Base-by-base conservation (phyloP, 2,797 vertebrate genomes). In the Leptoclinus maculatus region DNA sequence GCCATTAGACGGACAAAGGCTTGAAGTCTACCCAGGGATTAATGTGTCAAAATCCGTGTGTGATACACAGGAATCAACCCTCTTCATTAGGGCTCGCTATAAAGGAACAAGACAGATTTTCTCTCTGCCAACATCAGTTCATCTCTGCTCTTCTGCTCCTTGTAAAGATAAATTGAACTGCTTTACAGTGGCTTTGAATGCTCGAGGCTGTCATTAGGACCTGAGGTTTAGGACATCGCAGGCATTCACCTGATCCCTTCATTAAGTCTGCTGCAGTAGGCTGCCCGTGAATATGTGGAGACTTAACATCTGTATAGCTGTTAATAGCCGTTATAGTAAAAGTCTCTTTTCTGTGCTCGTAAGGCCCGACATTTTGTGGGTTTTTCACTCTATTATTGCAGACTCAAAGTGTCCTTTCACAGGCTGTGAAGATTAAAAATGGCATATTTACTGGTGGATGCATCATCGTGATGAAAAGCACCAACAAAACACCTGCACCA, bases 1-100 rank as follows among this genome's bases (percentile, higher is more conserved):
- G 92, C 93, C 91, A 93, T 95, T 94, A 95, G 90, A 93, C 57
- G 76, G 91, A 94, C 91, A 92, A 91, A 93, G 85, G 82, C 88
- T 91, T 83, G 84, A 91, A 90, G 89, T 88, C 90, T 83, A 84
- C 89, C 91, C 80, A 74, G 82, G 88, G 83, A 88, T 89, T 91
- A 89, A 91, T 88, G 92, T 93, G 90, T 91, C 88, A 89, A 79
- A 91, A 86, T 83, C 68, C 67, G 73, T 19, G 80, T 73, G 75
- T 65, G 70, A 79, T 81, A 80, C 79, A 34, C 76, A 58, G 71
- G 76, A 85, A 87, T 88, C 82, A 77, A 62, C 74, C 81, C 80
- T 88, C 82, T 93, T 94, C 87, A 93, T 94, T 93, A 92, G 65
- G 59, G 74, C 57, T 74, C 0, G 54, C 77, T 43, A 57, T 65